Evolutionary conservation across 2,888 invertebrate species (phyloP).

Genomic region (Eulithis prunata): DNA sequence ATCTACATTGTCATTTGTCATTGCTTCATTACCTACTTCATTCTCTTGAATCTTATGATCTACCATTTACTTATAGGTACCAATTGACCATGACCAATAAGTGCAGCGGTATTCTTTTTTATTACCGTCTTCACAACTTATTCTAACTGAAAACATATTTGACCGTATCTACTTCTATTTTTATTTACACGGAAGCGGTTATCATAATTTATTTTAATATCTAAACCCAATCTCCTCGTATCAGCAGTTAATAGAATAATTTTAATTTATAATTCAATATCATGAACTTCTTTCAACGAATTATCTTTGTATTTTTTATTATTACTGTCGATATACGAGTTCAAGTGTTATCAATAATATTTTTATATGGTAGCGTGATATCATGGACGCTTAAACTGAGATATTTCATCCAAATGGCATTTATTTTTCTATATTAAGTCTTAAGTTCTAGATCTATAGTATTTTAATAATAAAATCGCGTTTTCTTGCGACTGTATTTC

Average conservation of each 20-base stretch:
- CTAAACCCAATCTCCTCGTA: constrained; percentile 47
- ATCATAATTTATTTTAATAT: constrained; percentile 52
- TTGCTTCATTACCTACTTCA: too few relatives aligned
- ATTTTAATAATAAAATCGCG: constrained; percentile 35
- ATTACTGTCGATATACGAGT: constrained; percentile 53
- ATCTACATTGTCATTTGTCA: too few relatives aligned
- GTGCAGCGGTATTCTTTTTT: constrained; percentile 7
- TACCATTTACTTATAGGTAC: background rate
- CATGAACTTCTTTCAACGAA: constrained; percentile 51
- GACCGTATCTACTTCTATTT: constrained; percentile 9
- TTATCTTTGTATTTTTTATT: constrained; percentile 57
- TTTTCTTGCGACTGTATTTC: constrained; percentile 33
- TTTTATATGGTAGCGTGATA: constrained; percentile 58
- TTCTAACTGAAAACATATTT: constrained; percentile 9
- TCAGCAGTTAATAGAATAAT: constrained; percentile 53
- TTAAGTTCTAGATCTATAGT: constrained; percentile 50
- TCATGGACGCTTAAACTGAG: constrained; percentile 46
- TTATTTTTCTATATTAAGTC: constrained; percentile 65
- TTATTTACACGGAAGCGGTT: constrained; percentile 29
- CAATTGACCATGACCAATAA: constrained; percentile 13
- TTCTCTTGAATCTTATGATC: constrained; percentile 1
- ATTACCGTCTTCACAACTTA: background rate
- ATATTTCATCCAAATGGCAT: constrained; percentile 60
- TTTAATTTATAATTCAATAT: constrained; percentile 62
- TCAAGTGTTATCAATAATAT: constrained; percentile 59